These are phyloP conservation scores for Tribolium madens DNA, from an alignment of 1,140 invertebrate species.

Conservation along the genomic window DNA sequence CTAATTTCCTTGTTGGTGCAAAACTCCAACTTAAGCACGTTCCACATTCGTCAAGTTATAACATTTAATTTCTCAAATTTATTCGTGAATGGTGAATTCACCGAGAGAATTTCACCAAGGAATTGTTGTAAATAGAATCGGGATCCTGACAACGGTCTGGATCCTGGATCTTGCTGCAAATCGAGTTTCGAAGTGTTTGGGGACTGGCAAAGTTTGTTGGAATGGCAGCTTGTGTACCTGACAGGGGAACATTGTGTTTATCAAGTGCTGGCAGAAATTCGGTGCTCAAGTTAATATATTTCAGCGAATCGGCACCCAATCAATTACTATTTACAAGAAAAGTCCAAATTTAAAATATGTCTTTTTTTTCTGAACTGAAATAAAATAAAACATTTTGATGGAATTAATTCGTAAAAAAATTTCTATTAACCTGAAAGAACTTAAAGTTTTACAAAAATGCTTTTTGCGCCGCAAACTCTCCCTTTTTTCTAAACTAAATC, in stretches of 20 bases:
- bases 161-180: constrained; percentile 24
- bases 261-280: constrained; percentile 3
- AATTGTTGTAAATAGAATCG: constrained; percentile 35
- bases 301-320: background rate
- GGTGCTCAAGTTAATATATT: background rate
- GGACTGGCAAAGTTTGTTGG: constrained; percentile 35
- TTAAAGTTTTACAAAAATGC: background rate
- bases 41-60: constrained; percentile 15
- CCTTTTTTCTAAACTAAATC: background rate
- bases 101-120: constrained; percentile 22
- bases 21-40: constrained; percentile 29
- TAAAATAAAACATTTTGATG: too few relatives aligned
- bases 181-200: constrained; percentile 42
- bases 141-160: constrained; percentile 19
- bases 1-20: constrained; percentile 8
- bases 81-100: constrained; percentile 13
- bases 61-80: constrained; percentile 34
- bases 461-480: background rate
- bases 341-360: background rate
- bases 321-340: background rate
- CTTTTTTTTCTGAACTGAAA: background rate
- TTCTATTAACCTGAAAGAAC: background rate
- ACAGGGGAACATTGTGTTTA: constrained; percentile 32
- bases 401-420: too few relatives aligned
- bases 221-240: constrained; percentile 27